Base-by-base conservation (phyloP, 2,797 vertebrate species). In the Botia kubotai region DNA sequence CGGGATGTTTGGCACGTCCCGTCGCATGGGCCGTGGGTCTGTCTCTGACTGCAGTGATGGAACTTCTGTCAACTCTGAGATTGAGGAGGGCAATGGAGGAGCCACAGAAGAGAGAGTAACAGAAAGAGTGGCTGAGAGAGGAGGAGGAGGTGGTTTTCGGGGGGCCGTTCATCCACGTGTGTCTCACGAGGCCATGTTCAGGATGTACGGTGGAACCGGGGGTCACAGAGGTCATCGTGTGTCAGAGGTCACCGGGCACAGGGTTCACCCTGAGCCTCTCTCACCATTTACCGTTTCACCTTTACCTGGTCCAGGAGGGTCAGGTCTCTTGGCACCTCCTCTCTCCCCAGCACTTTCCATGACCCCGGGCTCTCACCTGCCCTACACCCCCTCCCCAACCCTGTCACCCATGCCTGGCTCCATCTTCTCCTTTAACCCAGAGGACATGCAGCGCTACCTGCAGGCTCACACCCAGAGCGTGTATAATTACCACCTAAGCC, bases 401-500 rank as follows among this genome's bases (percentile, higher is more conserved):
- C 89, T 96, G 60, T 97, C 96, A 26, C 96, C 96, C 46, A 97
- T 97, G 95, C 92, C 95, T 68, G 94, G 95, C 89, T 96, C 95
- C 75, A 96, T 97, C 86, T 97, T 98, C 89, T 97, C 96, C 87
- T 98, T 98, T 88, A 97, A 95, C 90, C 94, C 96, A 0, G 96
- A 98, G 88, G 96, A 98, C 93, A 97, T 98, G 96, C 96, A 97
- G 88, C 95, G 95, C 87, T 97, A 97, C 93, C 93, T 97, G 86
- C 95, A 97, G 92, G 96, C 96, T 39, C 96, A 97, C 88, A 96
- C 95, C 75, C 96, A 97, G 92, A 96, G 95, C 0, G 96, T 97
- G 66, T 97, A 96, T 89, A 97, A 97, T 91, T 97, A 97, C 82
- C 96, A 96, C 92, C 96, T 97, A 77, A 97, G 96, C 87, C 96